Evolutionary conservation across 37 sponge, comb jelly and placozoan genomes (phyloP).

Genomic region (Tethya wilhelma): DNA sequence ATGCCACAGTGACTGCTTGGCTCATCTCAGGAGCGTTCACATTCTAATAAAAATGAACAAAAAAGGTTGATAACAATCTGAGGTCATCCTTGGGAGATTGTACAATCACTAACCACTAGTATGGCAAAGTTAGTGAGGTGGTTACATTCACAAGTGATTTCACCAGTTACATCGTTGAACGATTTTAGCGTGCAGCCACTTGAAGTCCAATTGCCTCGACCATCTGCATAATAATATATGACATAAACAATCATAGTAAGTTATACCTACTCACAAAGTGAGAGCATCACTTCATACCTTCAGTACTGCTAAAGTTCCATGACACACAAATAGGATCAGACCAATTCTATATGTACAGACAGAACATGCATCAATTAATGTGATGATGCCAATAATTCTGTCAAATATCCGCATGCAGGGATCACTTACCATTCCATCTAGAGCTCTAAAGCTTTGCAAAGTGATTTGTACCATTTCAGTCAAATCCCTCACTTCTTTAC

Average conservation of each 20-base stretch:
- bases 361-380: neutral
- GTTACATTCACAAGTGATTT: constrained; percentile 49
- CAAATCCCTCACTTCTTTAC: neutral
- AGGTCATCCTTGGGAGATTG: no score
- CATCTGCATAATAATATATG: no score
- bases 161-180: neutral
- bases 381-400: neutral
- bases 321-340: constrained; percentile 46
- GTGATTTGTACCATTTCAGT: constrained; percentile 15
- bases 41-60: no score
- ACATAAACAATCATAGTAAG: no score
- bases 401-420: no score
- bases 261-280: neutral
- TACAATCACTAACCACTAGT: constrained; percentile 72
- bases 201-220: constrained; percentile 50
- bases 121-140: constrained; percentile 76
- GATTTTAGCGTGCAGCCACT: constrained; percentile 27
- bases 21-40: constrained; percentile 20
- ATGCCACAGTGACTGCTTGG: neutral
- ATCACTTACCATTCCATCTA: constrained; percentile 3
- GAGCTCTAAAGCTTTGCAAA: constrained; percentile 9
- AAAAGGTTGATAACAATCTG: no score
- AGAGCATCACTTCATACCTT: neutral
- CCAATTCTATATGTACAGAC: constrained; percentile 18
- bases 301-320: constrained; percentile 41